Conservation (phyloP, 1,140 invertebrate species). For the Chrysoperla carnea region DNA sequence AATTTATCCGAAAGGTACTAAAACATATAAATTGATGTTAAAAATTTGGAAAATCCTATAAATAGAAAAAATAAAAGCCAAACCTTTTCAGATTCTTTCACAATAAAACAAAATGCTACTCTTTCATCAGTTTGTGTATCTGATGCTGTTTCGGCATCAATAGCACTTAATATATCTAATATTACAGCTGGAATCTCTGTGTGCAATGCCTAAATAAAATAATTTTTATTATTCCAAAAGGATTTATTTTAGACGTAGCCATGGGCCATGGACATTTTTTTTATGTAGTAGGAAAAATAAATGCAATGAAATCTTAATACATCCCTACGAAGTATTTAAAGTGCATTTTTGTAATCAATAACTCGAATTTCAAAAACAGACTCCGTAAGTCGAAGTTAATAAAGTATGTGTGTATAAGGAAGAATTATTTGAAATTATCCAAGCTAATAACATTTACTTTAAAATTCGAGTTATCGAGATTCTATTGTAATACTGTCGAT, state of each 20-base stretch:
- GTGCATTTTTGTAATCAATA: too few species aligned
- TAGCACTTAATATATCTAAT: slow-evolving; percentile 57
- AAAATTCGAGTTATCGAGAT: too few species aligned
- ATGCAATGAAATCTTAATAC: background rate
- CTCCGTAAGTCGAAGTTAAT: too few species aligned
- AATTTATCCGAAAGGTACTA: slow-evolving; percentile 66
- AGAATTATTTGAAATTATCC: too few species aligned
- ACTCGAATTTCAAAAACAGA: too few species aligned
- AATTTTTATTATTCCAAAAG: background rate
- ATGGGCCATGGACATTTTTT: too few species aligned
- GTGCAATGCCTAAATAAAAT: slow-evolving; percentile 41
- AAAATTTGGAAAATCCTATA: background rate
- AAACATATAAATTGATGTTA: slow-evolving; percentile 13
- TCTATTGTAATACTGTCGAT: too few species aligned
- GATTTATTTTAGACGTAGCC: too few species aligned
- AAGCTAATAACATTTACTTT: too few species aligned
- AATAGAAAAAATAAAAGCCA: background rate
- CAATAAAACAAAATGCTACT: slow-evolving; percentile 54
- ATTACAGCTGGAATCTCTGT: slow-evolving; percentile 56
- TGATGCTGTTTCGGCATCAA: slow-evolving; percentile 56
- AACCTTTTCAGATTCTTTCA: slow-evolving; percentile 59
- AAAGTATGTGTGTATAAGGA: too few species aligned
- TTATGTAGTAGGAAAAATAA: too few species aligned
- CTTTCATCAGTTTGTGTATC: slow-evolving; percentile 38
- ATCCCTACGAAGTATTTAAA: too few species aligned